Percentiles rank a stretch among this genome's conserved stretches.
These are phyloP conservation scores for Oophaga pumilio DNA, from an alignment of 2,113 vertebrate genomes.

Conservation along the genomic window DNA sequence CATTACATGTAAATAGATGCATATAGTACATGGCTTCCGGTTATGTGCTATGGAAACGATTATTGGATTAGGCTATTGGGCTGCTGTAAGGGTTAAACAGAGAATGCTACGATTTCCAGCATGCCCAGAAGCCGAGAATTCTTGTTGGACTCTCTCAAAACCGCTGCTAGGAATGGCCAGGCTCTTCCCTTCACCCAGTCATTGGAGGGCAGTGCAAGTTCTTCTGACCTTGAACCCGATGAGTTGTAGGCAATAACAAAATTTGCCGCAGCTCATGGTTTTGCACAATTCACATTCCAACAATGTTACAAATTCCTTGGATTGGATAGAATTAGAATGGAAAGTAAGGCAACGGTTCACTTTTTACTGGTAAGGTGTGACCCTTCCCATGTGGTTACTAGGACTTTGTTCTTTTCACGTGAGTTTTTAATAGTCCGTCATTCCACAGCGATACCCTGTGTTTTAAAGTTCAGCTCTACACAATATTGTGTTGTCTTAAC, in stretches of 20 bases:
- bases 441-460: slow-evolving; percentile 34
- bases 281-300: slow-evolving; percentile 44
- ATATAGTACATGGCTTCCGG: neutral
- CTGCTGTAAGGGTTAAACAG: neutral
- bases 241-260: neutral
- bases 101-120: neutral
- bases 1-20: slow-evolving; percentile 4
- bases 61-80: neutral
- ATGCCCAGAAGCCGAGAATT: neutral
- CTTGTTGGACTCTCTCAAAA: neutral
- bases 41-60: neutral
- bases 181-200: neutral
- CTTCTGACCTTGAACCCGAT: neutral
- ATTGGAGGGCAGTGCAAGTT: slow-evolving; percentile 2
- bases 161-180: neutral
- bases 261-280: neutral
- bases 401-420: neutral
- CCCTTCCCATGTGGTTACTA: neutral
- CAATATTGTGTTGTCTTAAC: slow-evolving; percentile 32
- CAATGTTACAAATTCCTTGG: slow-evolving; percentile 1
- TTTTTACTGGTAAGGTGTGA: neutral
- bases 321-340: neutral
- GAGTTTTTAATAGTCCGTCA: slow-evolving; percentile 19
- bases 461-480: slow-evolving; percentile 33
- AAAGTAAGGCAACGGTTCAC: neutral